Evolutionary conservation across 1,140 invertebrate genomes (phyloP).

Genomic region (Drosophila gunungcola): DNA sequence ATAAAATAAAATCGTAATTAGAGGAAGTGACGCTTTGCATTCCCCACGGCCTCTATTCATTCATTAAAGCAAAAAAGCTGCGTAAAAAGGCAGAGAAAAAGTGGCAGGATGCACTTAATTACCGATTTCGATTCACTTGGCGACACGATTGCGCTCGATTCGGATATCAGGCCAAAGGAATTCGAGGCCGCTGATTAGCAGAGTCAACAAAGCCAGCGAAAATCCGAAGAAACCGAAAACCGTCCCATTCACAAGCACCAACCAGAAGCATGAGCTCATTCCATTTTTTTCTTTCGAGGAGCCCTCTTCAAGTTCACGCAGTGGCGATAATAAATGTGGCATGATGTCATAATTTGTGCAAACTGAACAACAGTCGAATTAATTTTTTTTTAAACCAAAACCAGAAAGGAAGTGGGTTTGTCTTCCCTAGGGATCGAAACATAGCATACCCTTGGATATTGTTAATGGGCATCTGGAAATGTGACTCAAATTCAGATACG

Average conservation of each 20-base stretch:
- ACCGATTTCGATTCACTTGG: conserved; percentile 14
- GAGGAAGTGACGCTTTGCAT: conserved; percentile 40
- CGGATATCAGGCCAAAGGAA: conserved; percentile 42
- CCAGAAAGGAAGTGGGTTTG: not conserved
- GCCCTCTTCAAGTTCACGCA: conserved; percentile 67
- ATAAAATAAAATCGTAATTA: conserved; percentile 41
- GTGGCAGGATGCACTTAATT: conserved; percentile 48
- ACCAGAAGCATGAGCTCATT: conserved; percentile 24
- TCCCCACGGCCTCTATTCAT: conserved; percentile 9
- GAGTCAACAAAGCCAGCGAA: not conserved
- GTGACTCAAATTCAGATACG: too few species aligned
- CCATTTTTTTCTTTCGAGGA: conserved; percentile 16
- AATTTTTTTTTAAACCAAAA: not conserved
- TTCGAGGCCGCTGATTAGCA: conserved; percentile 35
- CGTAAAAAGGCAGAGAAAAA: not conserved
- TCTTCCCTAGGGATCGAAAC: not conserved
- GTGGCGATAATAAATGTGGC: conserved; percentile 72
- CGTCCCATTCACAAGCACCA: conserved; percentile 18
- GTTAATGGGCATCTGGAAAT: not conserved
- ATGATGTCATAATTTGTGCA: conserved; percentile 75
- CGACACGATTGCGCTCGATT: conserved; percentile 9
- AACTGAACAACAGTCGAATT: conserved; percentile 17
- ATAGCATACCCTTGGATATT: not conserved
- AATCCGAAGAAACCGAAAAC: conserved; percentile 1
- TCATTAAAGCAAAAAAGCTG: conserved; percentile 13